These are phyloP conservation scores for Piscicola geometra DNA, from an alignment of 2,888 invertebrate species.

Conservation along the genomic window DNA sequence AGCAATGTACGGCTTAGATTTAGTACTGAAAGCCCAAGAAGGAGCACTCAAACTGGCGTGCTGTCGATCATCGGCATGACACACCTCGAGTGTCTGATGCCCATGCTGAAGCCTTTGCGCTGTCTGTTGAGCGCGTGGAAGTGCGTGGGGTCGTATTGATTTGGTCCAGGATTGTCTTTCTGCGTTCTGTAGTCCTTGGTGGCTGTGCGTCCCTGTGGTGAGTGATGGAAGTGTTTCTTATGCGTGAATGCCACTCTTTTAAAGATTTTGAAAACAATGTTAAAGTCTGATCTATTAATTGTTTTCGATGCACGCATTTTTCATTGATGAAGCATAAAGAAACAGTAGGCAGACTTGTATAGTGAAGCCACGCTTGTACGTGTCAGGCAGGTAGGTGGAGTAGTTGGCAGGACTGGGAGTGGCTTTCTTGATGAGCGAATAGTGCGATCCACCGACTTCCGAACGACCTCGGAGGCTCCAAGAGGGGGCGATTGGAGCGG, in stretches of 20 bases:
- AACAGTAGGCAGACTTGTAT: background rate
- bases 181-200: constrained; percentile 39
- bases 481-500: constrained; percentile 33
- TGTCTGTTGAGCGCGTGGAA: background rate
- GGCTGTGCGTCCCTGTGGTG: constrained; percentile 40
- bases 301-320: too few relatives aligned
- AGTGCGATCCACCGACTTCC: constrained; percentile 36
- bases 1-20: too few relatives aligned
- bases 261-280: too few relatives aligned
- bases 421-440: constrained; percentile 29
- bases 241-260: too few relatives aligned
- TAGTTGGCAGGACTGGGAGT: constrained; percentile 38
- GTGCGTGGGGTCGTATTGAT: constrained; percentile 38
- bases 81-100: constrained; percentile 40
- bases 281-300: too few relatives aligned
- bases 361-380: constrained; percentile 15
- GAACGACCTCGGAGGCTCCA: constrained; percentile 31
- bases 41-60: background rate
- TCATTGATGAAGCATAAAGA: too few relatives aligned
- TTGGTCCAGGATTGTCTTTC: constrained; percentile 41
- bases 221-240: constrained; percentile 2
- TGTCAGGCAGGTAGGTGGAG: constrained; percentile 29
- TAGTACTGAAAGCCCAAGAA: too few relatives aligned
- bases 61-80: constrained; percentile 39
- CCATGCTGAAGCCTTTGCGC: constrained; percentile 37